phyloP scores from a whole-genome alignment of 53 echinoderm and acorn worm species.

The Luidia sarsii region DNA sequence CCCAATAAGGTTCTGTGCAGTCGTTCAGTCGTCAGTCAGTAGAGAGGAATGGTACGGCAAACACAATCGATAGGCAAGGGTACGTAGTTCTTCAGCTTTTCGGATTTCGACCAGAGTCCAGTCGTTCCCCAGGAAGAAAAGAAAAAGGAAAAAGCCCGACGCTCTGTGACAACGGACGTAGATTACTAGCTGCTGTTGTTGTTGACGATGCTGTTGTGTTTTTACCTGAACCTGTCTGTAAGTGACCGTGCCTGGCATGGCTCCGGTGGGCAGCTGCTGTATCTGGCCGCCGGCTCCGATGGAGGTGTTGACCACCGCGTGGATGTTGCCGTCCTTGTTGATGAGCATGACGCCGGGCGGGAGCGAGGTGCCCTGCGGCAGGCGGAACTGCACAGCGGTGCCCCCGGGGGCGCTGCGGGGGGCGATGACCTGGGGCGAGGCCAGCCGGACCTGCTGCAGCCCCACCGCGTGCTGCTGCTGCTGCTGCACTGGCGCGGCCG shows the following conservation, averaged over 20 bases:
- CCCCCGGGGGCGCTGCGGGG: constrained; percentile 71
- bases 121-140: no score
- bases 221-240: constrained; percentile 93
- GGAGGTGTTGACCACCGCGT: constrained; percentile 71
- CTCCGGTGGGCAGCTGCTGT: constrained; percentile 48
- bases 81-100: no score
- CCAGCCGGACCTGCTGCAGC: constrained; percentile 76
- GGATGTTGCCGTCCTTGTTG: constrained; percentile 90
- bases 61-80: no score
- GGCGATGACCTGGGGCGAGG: constrained; percentile 85
- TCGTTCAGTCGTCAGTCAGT: no score
- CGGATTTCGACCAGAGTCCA: no score
- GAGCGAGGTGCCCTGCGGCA: constrained; percentile 74
- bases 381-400: constrained; percentile 70
- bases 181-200: no score
- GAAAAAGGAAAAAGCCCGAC: no score
- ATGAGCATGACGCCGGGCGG: constrained; percentile 92
- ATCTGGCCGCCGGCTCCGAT: constrained; percentile 38
- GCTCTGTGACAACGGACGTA: no score
- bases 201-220: no score
- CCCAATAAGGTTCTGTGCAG: no score
- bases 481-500: constrained; percentile 40
- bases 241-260: constrained; percentile 63
- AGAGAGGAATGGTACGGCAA: no score
- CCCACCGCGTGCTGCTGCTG: constrained; percentile 50